Percentiles rank a stretch among this genome's conserved stretches.
Conservation (phyloP, 2,888 invertebrate genomes). For the Cataglyphis albicans region DNA sequence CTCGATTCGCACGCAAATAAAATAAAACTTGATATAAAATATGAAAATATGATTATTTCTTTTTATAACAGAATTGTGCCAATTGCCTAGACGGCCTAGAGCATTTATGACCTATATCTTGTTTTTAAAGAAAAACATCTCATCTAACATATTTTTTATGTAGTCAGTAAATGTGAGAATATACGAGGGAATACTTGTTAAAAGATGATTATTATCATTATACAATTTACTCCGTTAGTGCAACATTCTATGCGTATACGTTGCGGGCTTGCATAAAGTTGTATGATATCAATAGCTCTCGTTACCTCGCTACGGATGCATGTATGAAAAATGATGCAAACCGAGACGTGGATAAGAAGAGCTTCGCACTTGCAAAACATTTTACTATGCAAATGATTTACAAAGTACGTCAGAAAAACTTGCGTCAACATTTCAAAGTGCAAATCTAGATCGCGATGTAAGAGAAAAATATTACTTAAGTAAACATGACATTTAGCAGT, state of each 20-base stretch:
- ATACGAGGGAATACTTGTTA: constrained; percentile 52
- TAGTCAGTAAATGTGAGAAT: constrained; percentile 39
- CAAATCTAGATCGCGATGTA: not conserved
- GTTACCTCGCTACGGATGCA: constrained; percentile 30
- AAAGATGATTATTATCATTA: constrained; percentile 60
- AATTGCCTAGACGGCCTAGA: not conserved
- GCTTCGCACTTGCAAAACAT: constrained; percentile 5
- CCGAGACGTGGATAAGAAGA: constrained; percentile 21
- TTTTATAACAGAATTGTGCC: not conserved
- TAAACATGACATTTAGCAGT: not conserved
- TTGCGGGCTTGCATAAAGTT: constrained; percentile 46
- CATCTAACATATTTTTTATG: not conserved
- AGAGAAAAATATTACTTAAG: not conserved
- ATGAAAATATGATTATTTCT: not conserved
- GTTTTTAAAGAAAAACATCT: constrained; percentile 18
- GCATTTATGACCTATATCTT: not conserved
- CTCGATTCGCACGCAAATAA: not conserved
- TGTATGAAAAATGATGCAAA: constrained; percentile 58
- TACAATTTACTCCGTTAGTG: constrained; percentile 30
- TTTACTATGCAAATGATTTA: constrained; percentile 25
- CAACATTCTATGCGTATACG: constrained; percentile 37
- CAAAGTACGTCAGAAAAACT: not conserved
- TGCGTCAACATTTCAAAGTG: not conserved
- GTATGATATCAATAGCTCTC: constrained; percentile 44
- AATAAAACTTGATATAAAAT: not conserved